Percentiles rank a stretch among this genome's conserved stretches.
Conservation (phyloP, 2,797 vertebrate species). For the Megaceryle alcyon region DNA sequence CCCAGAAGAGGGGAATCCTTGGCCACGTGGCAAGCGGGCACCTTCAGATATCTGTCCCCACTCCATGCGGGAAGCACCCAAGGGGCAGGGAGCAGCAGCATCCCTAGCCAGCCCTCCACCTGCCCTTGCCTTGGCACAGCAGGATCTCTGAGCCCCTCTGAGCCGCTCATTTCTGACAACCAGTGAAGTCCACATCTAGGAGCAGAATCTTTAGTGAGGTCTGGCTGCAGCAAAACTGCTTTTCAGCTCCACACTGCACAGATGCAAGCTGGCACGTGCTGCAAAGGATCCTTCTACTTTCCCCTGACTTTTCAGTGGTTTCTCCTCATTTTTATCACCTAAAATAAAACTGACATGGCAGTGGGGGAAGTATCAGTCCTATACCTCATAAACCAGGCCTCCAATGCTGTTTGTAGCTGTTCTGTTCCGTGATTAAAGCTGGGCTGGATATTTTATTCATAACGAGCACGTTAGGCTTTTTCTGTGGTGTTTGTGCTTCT, state of each 20-base stretch:
- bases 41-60: rapidly evolving
- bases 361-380: not conserved
- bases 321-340: not conserved
- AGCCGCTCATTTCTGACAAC: not conserved
- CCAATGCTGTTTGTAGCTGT: not conserved
- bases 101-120: not conserved
- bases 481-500: not conserved
- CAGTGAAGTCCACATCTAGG: rapidly evolving
- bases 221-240: not conserved
- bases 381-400: not conserved
- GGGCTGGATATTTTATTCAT: conserved; percentile 5
- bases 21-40: rapidly evolving
- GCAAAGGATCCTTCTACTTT: not conserved
- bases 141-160: rapidly evolving
- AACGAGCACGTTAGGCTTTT: not conserved
- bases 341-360: not conserved
- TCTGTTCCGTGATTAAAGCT: not conserved
- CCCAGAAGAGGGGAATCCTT: not conserved
- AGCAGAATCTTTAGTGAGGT: not conserved
- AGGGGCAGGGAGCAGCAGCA: not conserved
- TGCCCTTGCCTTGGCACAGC: not conserved
- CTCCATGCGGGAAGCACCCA: rapidly evolving
- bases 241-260: not conserved
- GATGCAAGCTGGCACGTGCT: not conserved
- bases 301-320: not conserved